These are phyloP conservation scores for Pipa parva DNA, from an alignment of 2,113 vertebrate species.

Conservation along the genomic window DNA sequence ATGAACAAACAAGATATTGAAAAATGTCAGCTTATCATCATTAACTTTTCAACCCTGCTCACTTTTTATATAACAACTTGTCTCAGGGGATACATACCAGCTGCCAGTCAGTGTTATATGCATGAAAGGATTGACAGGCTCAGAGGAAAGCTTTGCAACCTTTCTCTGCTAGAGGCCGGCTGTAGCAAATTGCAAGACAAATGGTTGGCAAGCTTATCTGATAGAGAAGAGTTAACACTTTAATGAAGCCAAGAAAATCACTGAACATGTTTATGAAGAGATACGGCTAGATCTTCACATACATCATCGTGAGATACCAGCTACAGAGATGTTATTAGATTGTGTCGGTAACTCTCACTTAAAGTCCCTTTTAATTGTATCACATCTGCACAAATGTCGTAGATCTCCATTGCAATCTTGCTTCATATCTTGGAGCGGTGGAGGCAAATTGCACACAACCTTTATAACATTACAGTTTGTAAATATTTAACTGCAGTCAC, in stretches of 20 bases:
- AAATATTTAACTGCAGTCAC: too few relatives aligned
- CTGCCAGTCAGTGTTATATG: constrained; percentile 57
- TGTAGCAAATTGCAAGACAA: not conserved
- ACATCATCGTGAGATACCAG: not conserved
- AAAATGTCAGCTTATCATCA: constrained; percentile 11
- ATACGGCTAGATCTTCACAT: not conserved
- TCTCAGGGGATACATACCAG: constrained; percentile 49
- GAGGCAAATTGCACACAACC: too few relatives aligned
- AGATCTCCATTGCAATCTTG: not conserved
- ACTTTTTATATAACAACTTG: constrained; percentile 52
- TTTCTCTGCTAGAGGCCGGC: not conserved
- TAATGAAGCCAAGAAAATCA: not conserved
- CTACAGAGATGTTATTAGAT: not conserved
- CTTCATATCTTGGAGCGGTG: too few relatives aligned
- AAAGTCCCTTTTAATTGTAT: not conserved
- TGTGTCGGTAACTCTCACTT: not conserved
- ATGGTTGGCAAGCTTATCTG: not conserved
- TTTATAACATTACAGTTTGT: too few relatives aligned
- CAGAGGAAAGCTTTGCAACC: constrained; percentile 48
- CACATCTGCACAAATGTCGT: not conserved
- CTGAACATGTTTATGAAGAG: not conserved
- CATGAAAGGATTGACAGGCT: constrained; percentile 46
- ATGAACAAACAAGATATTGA: constrained; percentile 15
- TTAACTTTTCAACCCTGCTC: constrained; percentile 37
- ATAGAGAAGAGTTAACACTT: not conserved